These are phyloP conservation scores for Anabacerthia variegaticeps DNA, from an alignment of 2,797 vertebrate genomes.

Conservation along the genomic window DNA sequence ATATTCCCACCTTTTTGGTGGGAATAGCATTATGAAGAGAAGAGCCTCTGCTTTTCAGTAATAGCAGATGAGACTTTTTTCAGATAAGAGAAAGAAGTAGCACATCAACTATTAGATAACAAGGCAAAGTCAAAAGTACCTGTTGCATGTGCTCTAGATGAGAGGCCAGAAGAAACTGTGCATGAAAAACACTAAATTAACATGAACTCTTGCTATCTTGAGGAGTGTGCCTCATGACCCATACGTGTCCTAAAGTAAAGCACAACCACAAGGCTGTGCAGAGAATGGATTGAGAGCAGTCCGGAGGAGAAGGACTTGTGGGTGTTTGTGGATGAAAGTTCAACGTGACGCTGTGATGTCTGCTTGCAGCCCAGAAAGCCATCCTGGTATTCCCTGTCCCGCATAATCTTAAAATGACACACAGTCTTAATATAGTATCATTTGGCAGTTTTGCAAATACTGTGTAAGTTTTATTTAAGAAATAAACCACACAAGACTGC, in stretches of 20 bases:
- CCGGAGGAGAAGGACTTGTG: neutral
- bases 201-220: neutral
- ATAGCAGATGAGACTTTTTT: neutral
- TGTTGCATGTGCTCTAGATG: neutral
- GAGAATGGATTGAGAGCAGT: neutral
- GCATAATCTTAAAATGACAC: neutral
- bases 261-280: neutral
- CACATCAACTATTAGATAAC: neutral
- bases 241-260: neutral
- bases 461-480: neutral
- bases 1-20: neutral
- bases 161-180: neutral
- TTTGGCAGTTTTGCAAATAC: neutral
- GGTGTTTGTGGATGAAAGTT: neutral
- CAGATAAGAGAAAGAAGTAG: neutral
- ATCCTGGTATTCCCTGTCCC: neutral
- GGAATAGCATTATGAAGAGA: neutral
- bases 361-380: neutral
- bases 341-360: neutral
- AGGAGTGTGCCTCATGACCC: neutral
- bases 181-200: neutral
- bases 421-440: neutral
- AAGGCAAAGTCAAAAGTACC: neutral
- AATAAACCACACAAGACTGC: neutral
- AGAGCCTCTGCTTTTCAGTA: neutral